Percentiles rank a stretch among this genome's conserved stretches.
These are phyloP conservation scores for Notothenia coriiceps DNA, from an alignment of 2,113 vertebrate genomes.

Conservation along the genomic window DNA sequence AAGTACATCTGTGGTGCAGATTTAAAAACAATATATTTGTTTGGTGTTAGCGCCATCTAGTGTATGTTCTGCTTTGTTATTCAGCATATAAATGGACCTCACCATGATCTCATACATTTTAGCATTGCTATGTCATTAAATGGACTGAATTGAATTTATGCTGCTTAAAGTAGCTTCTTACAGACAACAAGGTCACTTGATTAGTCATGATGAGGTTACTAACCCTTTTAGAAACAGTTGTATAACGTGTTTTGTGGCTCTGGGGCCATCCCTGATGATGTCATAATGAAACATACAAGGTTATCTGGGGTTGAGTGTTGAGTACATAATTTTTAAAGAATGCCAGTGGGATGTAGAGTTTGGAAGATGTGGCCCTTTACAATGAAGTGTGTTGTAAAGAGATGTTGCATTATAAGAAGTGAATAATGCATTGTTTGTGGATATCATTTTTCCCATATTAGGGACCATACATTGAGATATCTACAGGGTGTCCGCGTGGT, in stretches of 20 bases:
- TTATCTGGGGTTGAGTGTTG: background rate
- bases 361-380: background rate
- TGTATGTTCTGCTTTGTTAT: slow-evolving; percentile 32
- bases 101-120: background rate
- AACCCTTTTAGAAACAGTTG: background rate
- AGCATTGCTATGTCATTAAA: background rate
- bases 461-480: background rate
- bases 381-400: background rate
- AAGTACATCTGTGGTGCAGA: background rate
- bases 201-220: background rate
- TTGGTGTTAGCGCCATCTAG: slow-evolving; percentile 45
- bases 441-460: background rate
- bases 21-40: background rate
- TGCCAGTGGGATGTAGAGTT: background rate
- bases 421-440: background rate
- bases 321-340: background rate
- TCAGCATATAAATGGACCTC: background rate
- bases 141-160: background rate
- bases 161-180: background rate
- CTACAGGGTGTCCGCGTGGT: too few relatives aligned
- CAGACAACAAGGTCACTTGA: background rate
- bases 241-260: background rate
- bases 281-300: background rate
- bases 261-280: background rate
- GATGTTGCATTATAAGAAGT: background rate